A percentile compares a stretch with the other conserved stretches of the same genome.
Evolutionary conservation across 1,140 invertebrate genomes (phyloP).

Genomic region (Sinonovacula constricta): DNA sequence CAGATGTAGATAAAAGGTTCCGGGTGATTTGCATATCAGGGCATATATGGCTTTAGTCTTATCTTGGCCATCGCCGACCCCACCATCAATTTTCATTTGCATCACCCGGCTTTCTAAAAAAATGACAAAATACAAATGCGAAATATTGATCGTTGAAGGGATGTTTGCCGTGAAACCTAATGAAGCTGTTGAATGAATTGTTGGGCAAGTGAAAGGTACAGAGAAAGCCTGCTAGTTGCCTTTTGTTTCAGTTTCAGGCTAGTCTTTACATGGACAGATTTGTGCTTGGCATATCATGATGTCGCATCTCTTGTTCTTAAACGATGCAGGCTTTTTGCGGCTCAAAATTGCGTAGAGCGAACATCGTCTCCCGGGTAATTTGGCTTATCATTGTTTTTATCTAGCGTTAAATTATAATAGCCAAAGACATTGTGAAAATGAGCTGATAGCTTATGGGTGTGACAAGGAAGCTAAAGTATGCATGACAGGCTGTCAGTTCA

Average conservation of each 20-base stretch:
- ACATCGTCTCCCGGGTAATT: too few species aligned
- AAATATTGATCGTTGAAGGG: constrained; percentile 6
- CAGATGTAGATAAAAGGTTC: neutral
- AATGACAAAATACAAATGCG: constrained; percentile 19
- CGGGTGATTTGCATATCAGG: constrained; percentile 21
- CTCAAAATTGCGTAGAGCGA: neutral
- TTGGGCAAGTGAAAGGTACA: neutral
- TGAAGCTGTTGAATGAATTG: constrained; percentile 1
- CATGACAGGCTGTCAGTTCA: too few species aligned
- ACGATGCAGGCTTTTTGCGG: neutral
- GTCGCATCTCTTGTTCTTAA: neutral
- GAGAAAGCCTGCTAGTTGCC: neutral
- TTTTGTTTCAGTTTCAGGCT: neutral
- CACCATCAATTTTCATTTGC: constrained; percentile 46
- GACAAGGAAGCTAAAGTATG: too few species aligned
- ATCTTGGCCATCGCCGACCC: constrained; percentile 14
- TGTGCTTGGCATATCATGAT: neutral
- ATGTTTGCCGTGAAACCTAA: constrained; percentile 20
- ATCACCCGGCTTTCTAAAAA: constrained; percentile 21
- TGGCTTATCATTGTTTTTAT: neutral
- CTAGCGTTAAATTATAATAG: neutral
- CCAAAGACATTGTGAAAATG: too few species aligned
- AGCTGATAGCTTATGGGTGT: too few species aligned
- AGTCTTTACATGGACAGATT: neutral
- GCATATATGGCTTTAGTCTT: neutral